Base-by-base conservation (phyloP, 2,797 vertebrate genomes). In the Chloroceryle inda region DNA sequence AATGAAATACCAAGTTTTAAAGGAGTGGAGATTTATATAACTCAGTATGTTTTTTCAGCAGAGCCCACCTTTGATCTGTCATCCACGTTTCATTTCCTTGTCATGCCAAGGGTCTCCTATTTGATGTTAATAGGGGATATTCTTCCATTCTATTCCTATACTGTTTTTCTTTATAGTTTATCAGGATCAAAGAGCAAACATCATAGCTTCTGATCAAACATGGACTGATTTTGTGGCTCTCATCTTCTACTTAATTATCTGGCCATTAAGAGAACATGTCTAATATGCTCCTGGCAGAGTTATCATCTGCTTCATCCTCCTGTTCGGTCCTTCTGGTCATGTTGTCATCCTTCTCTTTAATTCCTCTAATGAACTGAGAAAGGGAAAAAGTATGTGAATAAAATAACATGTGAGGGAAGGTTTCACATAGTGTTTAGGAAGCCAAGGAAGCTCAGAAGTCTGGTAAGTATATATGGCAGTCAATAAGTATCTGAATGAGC, bases 171-270 rank as follows among this genome's bases (percentile, higher is more conserved):
- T 97, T 92, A 59, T 29, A 56, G 10, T 79, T 85, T 78, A 83
- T 80, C 59, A 49, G 56, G 59, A 90, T 97, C 80, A 95, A 95
- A 97, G 80, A 95, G 38, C 49, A 94, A 94, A 92, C 35, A 72
- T 50, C 59, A 23, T 8, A 64, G 45, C 33, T 92, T 94, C 67
- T 89, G 93, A 96, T 94, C 75, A 92, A 96, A 94, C 67, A 76
- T 0, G 0, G 24, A 19, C 33, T 55, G 5, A 2, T 77, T 85
- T 35, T 74, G 31, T 69, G 29, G 52, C 47, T 80, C 74, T 67
- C 67, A 90, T 82, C 63, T 69, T 76, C 66, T 27, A 47, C 82
- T 95, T 91, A 94, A 95, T 96, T 95, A 97, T 80, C 73, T 76
- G 49, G 11, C 31, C 20, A 1, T 68, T 80, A 44, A 61, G 23